A percentile compares a stretch with the other conserved stretches of the same genome.
phyloP scores from a whole-genome alignment of 2,888 invertebrate genomes.

The Cataglyphis altisquamis region DNA sequence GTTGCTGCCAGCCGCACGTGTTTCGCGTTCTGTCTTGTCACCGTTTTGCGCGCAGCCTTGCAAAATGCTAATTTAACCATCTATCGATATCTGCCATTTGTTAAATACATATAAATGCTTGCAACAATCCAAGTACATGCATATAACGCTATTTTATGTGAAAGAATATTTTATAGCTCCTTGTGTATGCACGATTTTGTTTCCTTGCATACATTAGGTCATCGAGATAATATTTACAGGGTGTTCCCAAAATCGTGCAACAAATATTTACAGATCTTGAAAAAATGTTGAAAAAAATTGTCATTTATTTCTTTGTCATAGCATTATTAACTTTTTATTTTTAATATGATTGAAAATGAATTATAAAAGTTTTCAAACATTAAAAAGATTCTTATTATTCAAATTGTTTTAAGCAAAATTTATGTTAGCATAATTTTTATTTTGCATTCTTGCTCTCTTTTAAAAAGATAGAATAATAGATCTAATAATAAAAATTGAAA shows the following conservation, averaged over 20 bases:
- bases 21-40: slow-evolving; percentile 17
- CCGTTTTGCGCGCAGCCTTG: slow-evolving; percentile 31
- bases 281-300: neutral
- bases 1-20: slow-evolving; percentile 55
- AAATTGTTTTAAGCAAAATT: neutral
- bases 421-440: neutral
- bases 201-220: slow-evolving; percentile 14
- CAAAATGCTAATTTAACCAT: slow-evolving; percentile 41
- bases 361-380: neutral
- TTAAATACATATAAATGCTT: slow-evolving; percentile 27
- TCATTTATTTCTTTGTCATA: neutral
- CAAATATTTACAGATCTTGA: neutral
- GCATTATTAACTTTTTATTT: neutral
- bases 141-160: slow-evolving; percentile 17
- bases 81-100: slow-evolving; percentile 42
- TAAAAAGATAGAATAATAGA: neutral
- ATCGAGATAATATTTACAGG: slow-evolving; percentile 14
- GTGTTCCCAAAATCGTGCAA: slow-evolving; percentile 1
- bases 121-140: slow-evolving; percentile 27
- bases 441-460: neutral
- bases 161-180: slow-evolving; percentile 49
- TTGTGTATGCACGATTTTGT: slow-evolving; percentile 25
- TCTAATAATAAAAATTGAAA: neutral
- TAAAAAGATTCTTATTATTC: neutral
- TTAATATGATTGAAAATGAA: neutral